phyloP scores from a whole-genome alignment of 2,888 invertebrate species.

The Ectobius pallidus region DNA sequence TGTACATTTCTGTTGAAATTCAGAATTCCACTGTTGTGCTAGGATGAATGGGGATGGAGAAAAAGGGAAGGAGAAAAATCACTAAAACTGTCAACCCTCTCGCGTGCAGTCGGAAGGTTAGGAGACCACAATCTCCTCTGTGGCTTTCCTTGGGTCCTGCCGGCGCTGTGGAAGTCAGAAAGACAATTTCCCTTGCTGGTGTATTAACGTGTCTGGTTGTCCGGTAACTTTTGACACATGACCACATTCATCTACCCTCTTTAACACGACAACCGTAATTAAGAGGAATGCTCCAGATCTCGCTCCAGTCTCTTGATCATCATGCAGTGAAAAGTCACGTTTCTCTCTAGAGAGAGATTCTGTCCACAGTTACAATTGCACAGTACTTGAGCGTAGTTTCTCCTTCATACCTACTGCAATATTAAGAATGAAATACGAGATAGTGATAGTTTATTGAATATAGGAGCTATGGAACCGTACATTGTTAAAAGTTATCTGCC shows the following conservation, averaged over 20 bases:
- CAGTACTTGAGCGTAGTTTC: no score
- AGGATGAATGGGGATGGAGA: neutral
- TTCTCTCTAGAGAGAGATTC: no score
- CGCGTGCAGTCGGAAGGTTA: conserved; percentile 14
- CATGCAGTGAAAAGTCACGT: no score
- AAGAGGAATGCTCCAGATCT: neutral
- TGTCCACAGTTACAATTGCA: no score
- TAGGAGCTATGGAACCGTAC: no score
- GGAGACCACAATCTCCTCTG: conserved; percentile 5
- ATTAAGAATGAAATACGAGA: no score
- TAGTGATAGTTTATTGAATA: no score
- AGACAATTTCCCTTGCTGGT: conserved; percentile 9
- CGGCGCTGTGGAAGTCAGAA: neutral
- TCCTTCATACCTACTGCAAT: no score
- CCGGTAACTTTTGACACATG: conserved; percentile 13
- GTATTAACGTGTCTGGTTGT: conserved; percentile 7
- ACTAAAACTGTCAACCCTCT: conserved; percentile 5
- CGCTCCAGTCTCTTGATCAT: neutral
- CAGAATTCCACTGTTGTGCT: neutral
- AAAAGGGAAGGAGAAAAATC: neutral
- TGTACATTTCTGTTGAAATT: neutral
- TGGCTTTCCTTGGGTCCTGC: conserved; percentile 15
- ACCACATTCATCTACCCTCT: conserved; percentile 1
- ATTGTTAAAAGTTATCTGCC: no score
- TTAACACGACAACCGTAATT: neutral